Base-by-base conservation (phyloP, 2,797 vertebrate genomes). In the Lutra lutra region DNA sequence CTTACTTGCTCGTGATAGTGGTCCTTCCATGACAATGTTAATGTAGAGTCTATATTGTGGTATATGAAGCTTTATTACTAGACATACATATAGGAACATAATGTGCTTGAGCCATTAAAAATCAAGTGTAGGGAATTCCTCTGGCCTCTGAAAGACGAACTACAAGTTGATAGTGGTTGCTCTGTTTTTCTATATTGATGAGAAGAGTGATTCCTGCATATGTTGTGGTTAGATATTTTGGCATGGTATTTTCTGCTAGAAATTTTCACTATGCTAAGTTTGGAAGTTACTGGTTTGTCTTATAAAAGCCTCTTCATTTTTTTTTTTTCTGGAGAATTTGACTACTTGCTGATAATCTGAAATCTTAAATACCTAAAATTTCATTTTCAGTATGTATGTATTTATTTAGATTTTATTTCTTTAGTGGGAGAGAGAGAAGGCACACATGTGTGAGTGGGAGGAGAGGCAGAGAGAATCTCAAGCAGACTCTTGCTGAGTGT, bases 281-380 rank as follows among this genome's bases (percentile, higher is more conserved):
- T 60, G 62, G 62, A 89, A 86, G 60, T 93, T 89, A 73, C 43
- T 93, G 23, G 56, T 86, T 96, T 17, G 40, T 68, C 27, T 85
- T 73, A 46, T 40, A 96, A 94, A 95, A 83, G 14, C n/a, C 7
- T 83, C 25, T 72, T 80, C 58, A 35, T 80, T 93, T 94, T 96
- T 88, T 48, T 51, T 48, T 51, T 54, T 54, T 2, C 54, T 91
- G 60, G 23, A 40, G 80, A 95, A 92, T 89, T 89, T 83, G 77
- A 84, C 86, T 97, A 75, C 96, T 29, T 80, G 79, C 62, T 91
- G 23, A 58, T 92, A 86, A 95, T 94, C 58, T 93, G 84, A 64
- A 72, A 0, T 94, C 98, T 98, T 97, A 89, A 70, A 58, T 97
- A 94, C 82, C 89, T 97, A 35, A 66, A 66, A n/a, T 32, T 66